Evolutionary conservation across 2,113 vertebrate genomes (phyloP).

Genomic region (Toxostoma redivivum): DNA sequence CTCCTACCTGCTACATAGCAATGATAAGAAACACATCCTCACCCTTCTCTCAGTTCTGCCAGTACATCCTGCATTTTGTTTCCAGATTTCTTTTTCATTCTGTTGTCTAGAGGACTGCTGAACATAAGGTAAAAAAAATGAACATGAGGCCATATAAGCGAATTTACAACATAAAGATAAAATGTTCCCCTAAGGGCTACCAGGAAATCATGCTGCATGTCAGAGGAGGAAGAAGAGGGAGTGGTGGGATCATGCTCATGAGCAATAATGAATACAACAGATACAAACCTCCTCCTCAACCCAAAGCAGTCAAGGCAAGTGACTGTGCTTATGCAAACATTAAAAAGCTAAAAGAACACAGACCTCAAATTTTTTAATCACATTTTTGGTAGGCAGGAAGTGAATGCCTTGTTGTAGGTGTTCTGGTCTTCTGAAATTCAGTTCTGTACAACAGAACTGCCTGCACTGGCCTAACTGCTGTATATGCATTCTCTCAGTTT

Average conservation of each 20-base stretch:
- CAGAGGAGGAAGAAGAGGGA: background rate
- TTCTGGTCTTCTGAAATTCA: background rate
- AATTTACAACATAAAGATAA: constrained; percentile 6
- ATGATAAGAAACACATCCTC: background rate
- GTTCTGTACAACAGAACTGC: background rate
- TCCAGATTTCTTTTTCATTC: background rate
- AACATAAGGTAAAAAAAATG: background rate
- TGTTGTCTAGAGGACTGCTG: background rate
- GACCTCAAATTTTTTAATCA: background rate
- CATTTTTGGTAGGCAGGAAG: background rate
- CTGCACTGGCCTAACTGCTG: background rate
- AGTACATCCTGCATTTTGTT: background rate
- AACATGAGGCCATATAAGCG: background rate
- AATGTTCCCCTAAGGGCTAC: background rate
- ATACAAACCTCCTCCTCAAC: background rate
- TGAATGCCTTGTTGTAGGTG: background rate
- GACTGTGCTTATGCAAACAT: background rate
- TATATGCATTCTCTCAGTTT: background rate
- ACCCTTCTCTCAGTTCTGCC: background rate
- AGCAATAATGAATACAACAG: background rate
- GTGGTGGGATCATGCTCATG: background rate
- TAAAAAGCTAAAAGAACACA: background rate
- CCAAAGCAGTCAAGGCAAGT: background rate
- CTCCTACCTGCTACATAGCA: background rate
- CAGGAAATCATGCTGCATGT: background rate